Evolutionary conservation across 2,888 invertebrate genomes (phyloP).

Genomic region (Tetanocera ferruginea): DNA sequence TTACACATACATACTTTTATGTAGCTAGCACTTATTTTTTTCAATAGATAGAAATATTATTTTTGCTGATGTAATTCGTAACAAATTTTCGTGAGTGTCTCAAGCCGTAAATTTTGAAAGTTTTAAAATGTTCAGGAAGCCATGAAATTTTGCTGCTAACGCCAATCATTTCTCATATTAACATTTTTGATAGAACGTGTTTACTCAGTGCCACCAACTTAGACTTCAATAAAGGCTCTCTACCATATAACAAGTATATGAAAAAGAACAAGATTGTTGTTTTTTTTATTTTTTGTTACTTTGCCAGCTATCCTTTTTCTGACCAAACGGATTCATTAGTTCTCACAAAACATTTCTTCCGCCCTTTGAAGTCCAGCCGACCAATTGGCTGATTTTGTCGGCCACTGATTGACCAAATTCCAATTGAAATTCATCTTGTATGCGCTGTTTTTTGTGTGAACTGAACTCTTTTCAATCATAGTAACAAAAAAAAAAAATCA

Average conservation of each 20-base stretch:
- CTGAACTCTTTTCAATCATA: neutral
- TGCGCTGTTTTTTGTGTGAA: neutral
- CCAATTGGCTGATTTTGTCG: constrained; percentile 18
- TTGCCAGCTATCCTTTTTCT: too few species aligned
- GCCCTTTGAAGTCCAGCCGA: neutral
- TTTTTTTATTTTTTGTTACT: too few species aligned
- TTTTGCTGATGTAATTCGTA: neutral
- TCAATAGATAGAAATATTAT: neutral
- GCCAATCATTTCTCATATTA: too few species aligned
- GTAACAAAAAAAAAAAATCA: neutral
- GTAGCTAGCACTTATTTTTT: neutral
- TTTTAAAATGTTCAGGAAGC: too few species aligned
- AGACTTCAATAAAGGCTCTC: too few species aligned
- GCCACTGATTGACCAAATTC: constrained; percentile 29
- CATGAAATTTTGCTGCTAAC: too few species aligned
- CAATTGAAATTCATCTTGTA: constrained; percentile 25
- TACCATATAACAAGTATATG: too few species aligned
- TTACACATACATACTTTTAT: neutral
- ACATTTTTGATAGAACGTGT: too few species aligned
- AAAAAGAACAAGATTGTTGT: too few species aligned
- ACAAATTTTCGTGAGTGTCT: too few species aligned
- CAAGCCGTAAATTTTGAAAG: too few species aligned
- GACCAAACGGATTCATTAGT: neutral
- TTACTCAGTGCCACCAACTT: too few species aligned
- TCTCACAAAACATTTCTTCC: neutral